Conservation (phyloP, 2,888 invertebrate species). For the Drosophila sordidula region DNA sequence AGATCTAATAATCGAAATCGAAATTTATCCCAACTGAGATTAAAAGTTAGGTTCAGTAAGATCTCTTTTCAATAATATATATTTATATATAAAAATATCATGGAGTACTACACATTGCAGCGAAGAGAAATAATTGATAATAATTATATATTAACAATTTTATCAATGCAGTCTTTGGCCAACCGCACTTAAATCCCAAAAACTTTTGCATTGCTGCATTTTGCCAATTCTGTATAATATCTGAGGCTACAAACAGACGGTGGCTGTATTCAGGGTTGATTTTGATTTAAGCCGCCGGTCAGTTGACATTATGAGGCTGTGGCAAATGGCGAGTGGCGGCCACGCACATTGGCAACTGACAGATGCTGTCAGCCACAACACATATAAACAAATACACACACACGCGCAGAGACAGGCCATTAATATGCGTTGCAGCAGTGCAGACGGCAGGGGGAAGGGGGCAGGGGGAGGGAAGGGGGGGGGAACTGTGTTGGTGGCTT, state of each 20-base stretch:
- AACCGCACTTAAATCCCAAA: slow-evolving; percentile 6
- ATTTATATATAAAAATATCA: neutral
- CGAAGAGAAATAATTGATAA: neutral
- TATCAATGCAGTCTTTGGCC: neutral
- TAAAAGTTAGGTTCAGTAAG: too few relatives aligned
- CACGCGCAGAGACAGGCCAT: slow-evolving; percentile 34
- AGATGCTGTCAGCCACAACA: slow-evolving; percentile 80
- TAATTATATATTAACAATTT: neutral
- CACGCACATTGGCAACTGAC: slow-evolving; percentile 73
- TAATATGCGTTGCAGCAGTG: slow-evolving; percentile 49
- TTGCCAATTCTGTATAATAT: slow-evolving; percentile 3
- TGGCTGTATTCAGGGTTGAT: slow-evolving; percentile 37
- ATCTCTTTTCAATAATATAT: too few relatives aligned
- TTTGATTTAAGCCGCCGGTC: slow-evolving; percentile 64
- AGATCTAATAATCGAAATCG: too few relatives aligned
- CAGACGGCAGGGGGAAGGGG: neutral
- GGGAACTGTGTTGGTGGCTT: slow-evolving; percentile 47
- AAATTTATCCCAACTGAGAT: too few relatives aligned
- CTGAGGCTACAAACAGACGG: slow-evolving; percentile 2
- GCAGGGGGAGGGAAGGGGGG: neutral
- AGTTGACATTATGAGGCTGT: slow-evolving; percentile 64
- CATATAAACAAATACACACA: slow-evolving; percentile 39
- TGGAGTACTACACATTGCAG: neutral
- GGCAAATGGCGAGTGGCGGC: slow-evolving; percentile 17
- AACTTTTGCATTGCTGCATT: slow-evolving; percentile 1